Evolutionary conservation across 2,113 vertebrate species (phyloP).

Genomic region (Syngnathus floridae): DNA sequence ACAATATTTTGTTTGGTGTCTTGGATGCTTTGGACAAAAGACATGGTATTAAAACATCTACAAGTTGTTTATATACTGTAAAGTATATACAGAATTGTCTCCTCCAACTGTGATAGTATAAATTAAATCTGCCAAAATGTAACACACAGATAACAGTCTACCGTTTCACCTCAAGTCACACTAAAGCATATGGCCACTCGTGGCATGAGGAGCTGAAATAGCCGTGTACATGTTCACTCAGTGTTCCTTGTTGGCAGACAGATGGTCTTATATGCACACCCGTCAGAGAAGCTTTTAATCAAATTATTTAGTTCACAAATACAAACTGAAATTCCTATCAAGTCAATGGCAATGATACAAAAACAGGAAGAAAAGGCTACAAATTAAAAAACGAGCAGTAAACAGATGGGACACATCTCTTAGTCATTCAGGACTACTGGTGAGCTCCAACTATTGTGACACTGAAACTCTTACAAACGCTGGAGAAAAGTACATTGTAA

Average conservation of each 20-base stretch:
- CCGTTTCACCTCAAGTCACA: no score
- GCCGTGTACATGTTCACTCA: background rate
- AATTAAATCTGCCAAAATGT: background rate
- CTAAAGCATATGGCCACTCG: background rate
- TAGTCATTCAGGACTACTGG: no score
- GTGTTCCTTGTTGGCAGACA: background rate
- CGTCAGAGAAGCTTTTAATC: background rate
- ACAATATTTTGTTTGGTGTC: no score
- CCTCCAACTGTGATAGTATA: background rate
- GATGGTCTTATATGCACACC: background rate
- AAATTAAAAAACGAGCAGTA: no score
- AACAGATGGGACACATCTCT: no score
- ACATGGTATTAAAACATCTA: background rate
- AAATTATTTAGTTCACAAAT: background rate
- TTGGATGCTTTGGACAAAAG: background rate
- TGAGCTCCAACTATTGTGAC: no score
- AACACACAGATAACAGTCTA: background rate
- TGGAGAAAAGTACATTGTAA: no score
- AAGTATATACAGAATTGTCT: background rate
- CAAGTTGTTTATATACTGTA: background rate
- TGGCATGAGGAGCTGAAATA: background rate
- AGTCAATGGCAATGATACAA: no score
- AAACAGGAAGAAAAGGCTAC: no score
- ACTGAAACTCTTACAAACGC: no score
- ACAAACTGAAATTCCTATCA: no score